Evolutionary conservation across 35 echinoderm and acorn worm species (phyloP).

Genomic region (Ptychodera flava): DNA sequence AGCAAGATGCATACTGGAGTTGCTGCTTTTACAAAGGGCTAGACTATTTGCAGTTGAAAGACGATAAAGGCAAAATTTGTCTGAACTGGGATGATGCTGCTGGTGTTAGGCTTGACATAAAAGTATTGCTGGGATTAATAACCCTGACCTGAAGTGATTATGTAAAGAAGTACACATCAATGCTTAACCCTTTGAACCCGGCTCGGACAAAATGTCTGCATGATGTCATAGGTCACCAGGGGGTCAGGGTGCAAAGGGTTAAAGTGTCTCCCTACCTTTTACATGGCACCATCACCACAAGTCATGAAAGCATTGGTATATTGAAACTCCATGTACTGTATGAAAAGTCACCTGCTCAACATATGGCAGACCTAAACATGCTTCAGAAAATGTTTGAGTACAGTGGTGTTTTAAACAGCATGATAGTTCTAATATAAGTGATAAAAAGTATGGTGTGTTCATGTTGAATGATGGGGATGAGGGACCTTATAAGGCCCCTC

Average conservation of each 20-base stretch:
- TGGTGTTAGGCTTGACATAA: constrained; percentile 14
- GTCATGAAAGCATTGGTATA: constrained; percentile 23
- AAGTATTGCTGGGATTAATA: constrained; percentile 9
- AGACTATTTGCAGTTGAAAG: constrained; percentile 35
- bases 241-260: too few relatives aligned
- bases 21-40: constrained; percentile 21
- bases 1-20: constrained; percentile 11
- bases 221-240: constrained; percentile 37
- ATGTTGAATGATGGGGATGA: constrained; percentile 27
- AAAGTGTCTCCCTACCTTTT: constrained; percentile 41
- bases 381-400: constrained; percentile 24
- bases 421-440: constrained; percentile 29
- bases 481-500: too few relatives aligned
- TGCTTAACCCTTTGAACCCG: too few relatives aligned
- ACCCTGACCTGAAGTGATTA: constrained; percentile 21
- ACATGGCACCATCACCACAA: constrained; percentile 22
- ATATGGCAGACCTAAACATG: constrained; percentile 35
- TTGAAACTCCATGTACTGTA: constrained; percentile 26
- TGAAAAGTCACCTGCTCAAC: constrained; percentile 30
- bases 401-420: constrained; percentile 10
- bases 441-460: too few relatives aligned
- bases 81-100: constrained; percentile 42
- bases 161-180: constrained; percentile 46
- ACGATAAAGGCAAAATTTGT: constrained; percentile 15
- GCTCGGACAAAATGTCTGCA: too few relatives aligned